Percentiles rank a stretch among this genome's conserved stretches.
Evolutionary conservation across 2,888 invertebrate species (phyloP).

Genomic region (Dolichopus griseipennis): DNA sequence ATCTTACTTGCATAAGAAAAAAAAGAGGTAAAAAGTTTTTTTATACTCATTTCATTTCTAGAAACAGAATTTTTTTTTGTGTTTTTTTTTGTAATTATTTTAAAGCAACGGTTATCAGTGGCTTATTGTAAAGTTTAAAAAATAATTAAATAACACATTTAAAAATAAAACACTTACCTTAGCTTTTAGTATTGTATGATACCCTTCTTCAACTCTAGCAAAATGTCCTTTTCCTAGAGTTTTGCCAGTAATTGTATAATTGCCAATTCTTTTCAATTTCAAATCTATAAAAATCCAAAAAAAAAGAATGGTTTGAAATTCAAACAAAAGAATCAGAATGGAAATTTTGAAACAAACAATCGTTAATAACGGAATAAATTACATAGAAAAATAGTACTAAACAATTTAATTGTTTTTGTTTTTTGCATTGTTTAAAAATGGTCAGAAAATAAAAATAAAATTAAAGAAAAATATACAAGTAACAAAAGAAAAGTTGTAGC

Average conservation of each 20-base stretch:
- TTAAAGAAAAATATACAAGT: background rate
- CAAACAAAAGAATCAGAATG: too few species aligned
- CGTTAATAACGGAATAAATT: too few species aligned
- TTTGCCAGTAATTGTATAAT: constrained; percentile 61
- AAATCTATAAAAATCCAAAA: too few species aligned
- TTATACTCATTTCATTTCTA: too few species aligned
- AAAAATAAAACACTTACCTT: constrained; percentile 48
- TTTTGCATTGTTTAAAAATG: background rate
- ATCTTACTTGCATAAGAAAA: too few species aligned
- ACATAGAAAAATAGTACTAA: too few species aligned
- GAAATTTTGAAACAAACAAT: too few species aligned
- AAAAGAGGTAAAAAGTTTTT: too few species aligned
- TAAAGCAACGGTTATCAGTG: background rate
- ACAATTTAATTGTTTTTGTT: background rate
- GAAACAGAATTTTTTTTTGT: too few species aligned
- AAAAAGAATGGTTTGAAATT: too few species aligned
- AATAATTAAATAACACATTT: too few species aligned
- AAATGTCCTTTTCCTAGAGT: constrained; percentile 68
- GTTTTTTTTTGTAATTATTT: too few species aligned
- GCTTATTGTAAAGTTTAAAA: background rate
- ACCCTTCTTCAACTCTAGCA: constrained; percentile 51
- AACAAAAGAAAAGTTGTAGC: background rate
- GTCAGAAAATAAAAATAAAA: background rate
- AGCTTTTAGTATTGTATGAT: constrained; percentile 56
- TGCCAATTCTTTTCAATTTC: constrained; percentile 52